A percentile compares a stretch with the other conserved stretches of the same genome.
Conservation (phyloP, 2,113 vertebrate genomes). For the Hippoglossus stenolepis region DNA sequence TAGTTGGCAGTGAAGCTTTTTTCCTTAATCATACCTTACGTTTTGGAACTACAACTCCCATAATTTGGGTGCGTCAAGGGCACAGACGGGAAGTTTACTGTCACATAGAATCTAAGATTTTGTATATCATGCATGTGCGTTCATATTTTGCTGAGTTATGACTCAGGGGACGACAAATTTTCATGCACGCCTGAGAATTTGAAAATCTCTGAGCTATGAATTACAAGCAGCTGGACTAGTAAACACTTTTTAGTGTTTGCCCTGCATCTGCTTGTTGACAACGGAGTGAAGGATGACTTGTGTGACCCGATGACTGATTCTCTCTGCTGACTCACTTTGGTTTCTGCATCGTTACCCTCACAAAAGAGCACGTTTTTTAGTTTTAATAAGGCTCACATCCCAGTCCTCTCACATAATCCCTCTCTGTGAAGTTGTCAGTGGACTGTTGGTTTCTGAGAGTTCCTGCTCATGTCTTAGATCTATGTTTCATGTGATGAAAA, state of each 20-base stretch:
- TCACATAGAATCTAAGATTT: no score
- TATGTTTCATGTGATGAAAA: neutral
- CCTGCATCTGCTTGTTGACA: conserved; percentile 31
- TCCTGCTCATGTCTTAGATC: conserved; percentile 24
- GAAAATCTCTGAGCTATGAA: neutral
- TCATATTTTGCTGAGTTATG: no score
- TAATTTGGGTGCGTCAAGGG: neutral
- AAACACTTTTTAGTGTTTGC: conserved; percentile 18
- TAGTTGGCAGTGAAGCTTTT: no score
- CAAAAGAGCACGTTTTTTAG: neutral
- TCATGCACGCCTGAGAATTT: neutral
- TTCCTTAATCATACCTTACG: no score
- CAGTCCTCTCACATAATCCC: neutral
- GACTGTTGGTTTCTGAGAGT: neutral
- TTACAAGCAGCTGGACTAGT: conserved; percentile 19
- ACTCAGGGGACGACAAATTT: neutral
- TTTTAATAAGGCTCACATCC: neutral
- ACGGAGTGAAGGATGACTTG: conserved; percentile 40
- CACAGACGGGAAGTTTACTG: neutral
- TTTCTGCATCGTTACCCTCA: conserved; percentile 23
- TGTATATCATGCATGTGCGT: no score
- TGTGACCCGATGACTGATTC: conserved; percentile 37
- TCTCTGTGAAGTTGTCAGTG: conserved; percentile 14
- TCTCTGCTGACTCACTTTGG: conserved; percentile 40
- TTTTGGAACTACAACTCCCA: neutral